Base-by-base conservation (phyloP, 1,140 invertebrate species). In the Diachasma alloeum region DNA sequence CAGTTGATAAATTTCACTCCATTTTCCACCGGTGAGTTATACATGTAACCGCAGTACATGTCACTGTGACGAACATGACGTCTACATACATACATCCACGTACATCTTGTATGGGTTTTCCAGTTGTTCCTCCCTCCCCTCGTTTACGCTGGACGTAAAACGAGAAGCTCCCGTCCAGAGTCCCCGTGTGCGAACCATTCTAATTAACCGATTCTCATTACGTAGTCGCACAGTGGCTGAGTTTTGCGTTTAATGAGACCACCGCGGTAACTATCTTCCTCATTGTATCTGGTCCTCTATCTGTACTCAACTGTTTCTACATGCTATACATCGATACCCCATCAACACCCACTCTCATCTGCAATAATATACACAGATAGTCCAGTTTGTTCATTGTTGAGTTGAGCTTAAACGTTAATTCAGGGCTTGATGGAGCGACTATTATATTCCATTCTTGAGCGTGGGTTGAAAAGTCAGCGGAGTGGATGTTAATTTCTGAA, bases 171-270 rank as follows among this genome's bases (percentile, higher is more conserved):
- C 17, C n/a, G n/a, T 22, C 19, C 39, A 70, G 39, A 70, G 36
- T 42, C 68, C 17, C 17, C 48, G 48, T 39, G 69, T 44, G 17
- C 48, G 17, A 46, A 59, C 71, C 44, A 81, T 84, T 85, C 85
- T 86, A 87, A 88, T 88, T 88, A 87, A 88, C 86, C 84, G 82
- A 83, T 86, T 86, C 86, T 88, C 87, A 87, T 88, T 87, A 86
- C 82, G 82, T 81, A 83, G 85, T 82, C 80, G 82, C 83, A 81
- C 81, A 72, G 81, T 79, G 76, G 78, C 63, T 73, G 75, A 81
- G 79, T 79, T 81, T 70, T 79, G 81, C 82, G 80, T 85, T 85
- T 88, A 88, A 88, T 87, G 87, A 88, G 87, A 88, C 86, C 86
- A 87, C 87, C 86, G 79, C 70, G 77, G 79, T 48, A 46, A 59